phyloP scores from a whole-genome alignment of 92 coral and sea anemone genomes.

The Umimayanthus kanabou region DNA sequence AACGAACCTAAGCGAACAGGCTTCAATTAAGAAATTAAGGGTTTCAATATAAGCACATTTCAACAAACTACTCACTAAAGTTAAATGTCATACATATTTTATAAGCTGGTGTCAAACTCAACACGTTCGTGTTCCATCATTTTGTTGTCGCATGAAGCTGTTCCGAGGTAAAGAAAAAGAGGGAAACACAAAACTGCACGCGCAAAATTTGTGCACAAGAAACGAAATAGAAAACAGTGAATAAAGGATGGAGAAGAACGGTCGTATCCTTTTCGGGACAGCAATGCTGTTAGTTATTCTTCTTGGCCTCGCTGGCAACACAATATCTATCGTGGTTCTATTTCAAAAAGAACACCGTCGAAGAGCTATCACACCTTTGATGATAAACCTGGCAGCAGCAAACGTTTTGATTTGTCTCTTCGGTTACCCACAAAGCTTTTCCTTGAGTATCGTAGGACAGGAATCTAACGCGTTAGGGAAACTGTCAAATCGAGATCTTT shows the following conservation, averaged over 20 bases:
- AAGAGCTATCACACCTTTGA: constrained; percentile 3
- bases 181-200: not conserved
- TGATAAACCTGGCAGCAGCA: constrained; percentile 17
- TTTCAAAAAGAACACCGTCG: constrained; percentile 12
- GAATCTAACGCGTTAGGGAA: not conserved
- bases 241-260: no score
- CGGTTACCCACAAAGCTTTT: not conserved
- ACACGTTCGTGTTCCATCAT: no score
- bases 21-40: no score
- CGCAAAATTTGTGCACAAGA: not conserved
- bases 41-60: no score
- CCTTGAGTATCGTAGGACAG: not conserved
- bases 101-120: no score
- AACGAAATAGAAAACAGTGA: not conserved
- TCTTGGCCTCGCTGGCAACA: constrained; percentile 18
- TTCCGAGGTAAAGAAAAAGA: not conserved
- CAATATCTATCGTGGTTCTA: not conserved
- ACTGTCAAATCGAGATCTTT: not conserved
- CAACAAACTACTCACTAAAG: no score
- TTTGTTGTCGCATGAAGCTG: no score
- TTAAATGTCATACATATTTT: no score
- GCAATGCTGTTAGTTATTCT: not conserved
- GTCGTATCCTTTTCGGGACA: not conserved
- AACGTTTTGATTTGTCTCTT: constrained; percentile 16
- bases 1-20: no score